phyloP scores from a whole-genome alignment of 2,797 vertebrate species.

The Sebastes oblongus region DNA sequence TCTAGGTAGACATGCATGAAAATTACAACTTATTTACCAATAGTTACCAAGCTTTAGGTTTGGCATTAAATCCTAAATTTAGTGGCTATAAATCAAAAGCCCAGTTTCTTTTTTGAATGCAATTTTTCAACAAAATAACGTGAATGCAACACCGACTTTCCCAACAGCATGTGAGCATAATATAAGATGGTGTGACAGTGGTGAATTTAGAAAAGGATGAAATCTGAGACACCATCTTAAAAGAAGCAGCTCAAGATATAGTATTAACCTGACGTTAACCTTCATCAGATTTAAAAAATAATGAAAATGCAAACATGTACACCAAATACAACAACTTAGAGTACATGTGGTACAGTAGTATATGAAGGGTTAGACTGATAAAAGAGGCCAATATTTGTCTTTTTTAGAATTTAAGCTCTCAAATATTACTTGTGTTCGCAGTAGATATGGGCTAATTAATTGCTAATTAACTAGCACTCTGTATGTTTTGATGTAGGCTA shows the following conservation, averaged over 20 bases:
- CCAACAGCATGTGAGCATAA: neutral
- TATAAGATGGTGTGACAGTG: neutral
- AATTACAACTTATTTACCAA: neutral
- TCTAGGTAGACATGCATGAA: neutral
- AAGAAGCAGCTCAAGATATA: neutral
- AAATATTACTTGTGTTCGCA: neutral
- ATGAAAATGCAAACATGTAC: constrained; percentile 26
- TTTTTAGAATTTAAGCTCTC: neutral
- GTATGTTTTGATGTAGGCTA: neutral
- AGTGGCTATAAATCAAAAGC: neutral
- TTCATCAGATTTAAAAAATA: neutral
- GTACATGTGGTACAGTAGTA: constrained; percentile 24
- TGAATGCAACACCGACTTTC: constrained; percentile 17
- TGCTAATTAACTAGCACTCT: neutral
- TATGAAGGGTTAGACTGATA: constrained; percentile 17
- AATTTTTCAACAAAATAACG: neutral
- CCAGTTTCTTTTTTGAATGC: neutral
- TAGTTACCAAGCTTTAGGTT: neutral
- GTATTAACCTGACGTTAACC: constrained; percentile 3
- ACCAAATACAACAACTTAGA: neutral
- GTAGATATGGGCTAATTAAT: too few species aligned
- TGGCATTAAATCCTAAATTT: neutral
- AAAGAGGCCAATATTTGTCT: constrained; percentile 9
- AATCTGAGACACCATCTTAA: constrained; percentile 1
- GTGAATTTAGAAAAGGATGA: neutral